Evolutionary conservation across 2,113 vertebrate genomes (phyloP).

Genomic region (Cranoglanis bouderius): DNA sequence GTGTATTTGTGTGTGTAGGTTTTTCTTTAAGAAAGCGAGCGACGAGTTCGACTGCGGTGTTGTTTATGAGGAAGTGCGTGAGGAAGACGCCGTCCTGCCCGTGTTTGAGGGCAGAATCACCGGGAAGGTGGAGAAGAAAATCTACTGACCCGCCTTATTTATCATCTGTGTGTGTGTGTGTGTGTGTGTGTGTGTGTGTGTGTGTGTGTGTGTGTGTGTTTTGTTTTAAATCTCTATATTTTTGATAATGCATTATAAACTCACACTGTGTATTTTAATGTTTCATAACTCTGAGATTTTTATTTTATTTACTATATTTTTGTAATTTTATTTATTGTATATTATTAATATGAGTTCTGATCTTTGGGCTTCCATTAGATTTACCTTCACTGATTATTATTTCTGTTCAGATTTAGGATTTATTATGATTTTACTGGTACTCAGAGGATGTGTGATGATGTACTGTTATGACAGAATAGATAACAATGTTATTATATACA

Average conservation of each 20-base stretch:
- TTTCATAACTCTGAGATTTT: neutral
- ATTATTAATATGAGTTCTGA: neutral
- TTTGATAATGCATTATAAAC: slow-evolving; percentile 7
- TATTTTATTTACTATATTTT: neutral
- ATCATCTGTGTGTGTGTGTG: neutral
- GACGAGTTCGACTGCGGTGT: slow-evolving; percentile 95
- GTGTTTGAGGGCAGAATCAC: slow-evolving; percentile 94
- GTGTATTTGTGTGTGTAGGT: slow-evolving; percentile 75
- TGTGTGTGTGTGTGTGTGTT: slow-evolving; percentile 37
- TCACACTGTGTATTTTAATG: neutral
- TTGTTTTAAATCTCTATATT: slow-evolving; percentile 8
- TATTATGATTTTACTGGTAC: neutral
- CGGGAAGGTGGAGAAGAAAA: slow-evolving; percentile 95
- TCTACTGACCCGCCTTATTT: slow-evolving; percentile 74
- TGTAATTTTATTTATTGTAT: neutral
- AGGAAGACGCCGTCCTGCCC: slow-evolving; percentile 87
- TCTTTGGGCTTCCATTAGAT: neutral
- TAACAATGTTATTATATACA: too few species aligned
- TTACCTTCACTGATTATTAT: neutral
- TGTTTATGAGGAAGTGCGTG: slow-evolving; percentile 93
- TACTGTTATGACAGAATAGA: neutral
- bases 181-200: slow-evolving; percentile 38
- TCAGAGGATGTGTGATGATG: neutral
- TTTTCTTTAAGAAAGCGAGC: slow-evolving; percentile 98
- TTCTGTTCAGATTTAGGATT: neutral